Conservation (phyloP, 2,113 vertebrate species). For the Gadus macrocephalus region DNA sequence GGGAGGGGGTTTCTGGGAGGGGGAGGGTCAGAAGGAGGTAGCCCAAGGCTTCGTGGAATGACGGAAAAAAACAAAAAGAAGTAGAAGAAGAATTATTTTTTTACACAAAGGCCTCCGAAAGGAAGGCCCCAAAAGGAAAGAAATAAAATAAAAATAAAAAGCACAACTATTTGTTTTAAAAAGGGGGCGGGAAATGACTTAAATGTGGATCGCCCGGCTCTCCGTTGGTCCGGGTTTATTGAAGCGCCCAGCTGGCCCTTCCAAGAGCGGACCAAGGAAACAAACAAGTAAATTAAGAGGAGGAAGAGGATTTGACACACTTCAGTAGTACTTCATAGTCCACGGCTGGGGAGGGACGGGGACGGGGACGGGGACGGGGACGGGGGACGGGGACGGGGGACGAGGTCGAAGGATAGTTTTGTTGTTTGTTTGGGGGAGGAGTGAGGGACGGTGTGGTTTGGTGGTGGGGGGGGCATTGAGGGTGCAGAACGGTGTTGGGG, state of each 20-base stretch:
- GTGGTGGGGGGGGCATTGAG: conserved; percentile 43
- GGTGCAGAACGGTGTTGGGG: conserved; percentile 67
- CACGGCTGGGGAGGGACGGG: conserved; percentile 56
- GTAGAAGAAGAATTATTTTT: conserved; percentile 31
- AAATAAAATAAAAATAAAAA: conserved; percentile 31
- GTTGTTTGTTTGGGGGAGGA: conserved; percentile 39
- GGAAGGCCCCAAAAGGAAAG: conserved; percentile 42
- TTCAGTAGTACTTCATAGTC: conserved; percentile 81
- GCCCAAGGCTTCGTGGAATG: conserved; percentile 90
- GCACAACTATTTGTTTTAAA: no score
- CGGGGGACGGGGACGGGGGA: background rate
- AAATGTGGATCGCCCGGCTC: background rate
- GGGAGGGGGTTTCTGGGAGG: conserved; percentile 24
- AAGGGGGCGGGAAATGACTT: no score
- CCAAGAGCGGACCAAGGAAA: conserved; percentile 37
- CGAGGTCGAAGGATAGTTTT: conserved; percentile 26
- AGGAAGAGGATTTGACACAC: conserved; percentile 80
- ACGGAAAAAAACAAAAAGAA: conserved; percentile 47
- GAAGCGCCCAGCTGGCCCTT: background rate
- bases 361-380: conserved; percentile 3
- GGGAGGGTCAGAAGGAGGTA: conserved; percentile 73
- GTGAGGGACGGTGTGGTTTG: conserved; percentile 8
- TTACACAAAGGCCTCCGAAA: conserved; percentile 56
- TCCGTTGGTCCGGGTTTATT: background rate
- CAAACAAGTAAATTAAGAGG: conserved; percentile 54